Base-by-base conservation (phyloP, 2,113 vertebrate species). In the Stictonetta naevosa region DNA sequence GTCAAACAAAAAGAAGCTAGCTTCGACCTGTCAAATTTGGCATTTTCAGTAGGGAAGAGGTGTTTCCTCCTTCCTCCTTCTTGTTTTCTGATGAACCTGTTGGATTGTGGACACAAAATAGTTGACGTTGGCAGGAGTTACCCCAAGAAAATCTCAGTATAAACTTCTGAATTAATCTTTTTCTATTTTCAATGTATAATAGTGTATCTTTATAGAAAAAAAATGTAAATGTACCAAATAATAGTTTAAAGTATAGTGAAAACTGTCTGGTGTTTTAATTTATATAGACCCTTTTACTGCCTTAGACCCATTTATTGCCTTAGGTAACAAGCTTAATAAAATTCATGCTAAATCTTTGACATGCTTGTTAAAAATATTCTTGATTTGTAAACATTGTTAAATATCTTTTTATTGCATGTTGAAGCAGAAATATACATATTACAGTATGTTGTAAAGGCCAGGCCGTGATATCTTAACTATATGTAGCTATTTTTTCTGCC, bases 291-390 rank as follows among this genome's bases (percentile, higher is more conserved):
- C 29, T 91, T 97, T 97, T 96, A 95, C 89, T 91, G 62, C 95
- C 44, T 77, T 86, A 82, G 55, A 81, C 63, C 31, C 84, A 94
- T 95, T 93, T 97, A 94, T 88, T 96, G 53, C 78, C 63, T 94
- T 90, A 81, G 67, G 36, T 96, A 97, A 94, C 92, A 95, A 94
- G 84, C 80, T 94, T 97, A 97, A 92, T 97, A 93, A 97, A 96
- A 93, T 96, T 92, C 44, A 93, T 96, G 83, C 83, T 86, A 89
- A 92, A 97, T 94, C 87, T 97, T 96, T 94, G 95, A 97, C 63
- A 92, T 77, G n/a, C 88, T 90, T 95, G 78, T 97, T 97, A 97
- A 98, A 98, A 97, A 92, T 96, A 94, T 81, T 95, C 69, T 29
- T 95, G 72, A 97, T 95, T 96, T 97, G 69, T 96, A 90, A 96